Evolutionary conservation across 2,113 vertebrate species (phyloP).

Genomic region (Neofelis nebulosa): DNA sequence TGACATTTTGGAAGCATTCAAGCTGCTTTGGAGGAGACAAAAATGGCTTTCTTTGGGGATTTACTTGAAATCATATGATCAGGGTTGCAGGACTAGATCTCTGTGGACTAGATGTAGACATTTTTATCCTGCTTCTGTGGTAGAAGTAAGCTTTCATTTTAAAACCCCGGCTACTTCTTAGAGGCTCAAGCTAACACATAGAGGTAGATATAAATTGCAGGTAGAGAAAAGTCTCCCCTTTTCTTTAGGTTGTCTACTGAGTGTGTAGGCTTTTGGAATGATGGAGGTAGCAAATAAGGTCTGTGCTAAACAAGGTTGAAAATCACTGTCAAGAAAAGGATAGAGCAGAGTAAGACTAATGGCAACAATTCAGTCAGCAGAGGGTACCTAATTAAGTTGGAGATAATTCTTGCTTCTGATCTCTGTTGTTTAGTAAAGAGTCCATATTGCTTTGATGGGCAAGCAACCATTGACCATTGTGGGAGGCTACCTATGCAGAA

Average conservation of each 20-base stretch:
- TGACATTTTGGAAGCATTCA: background rate
- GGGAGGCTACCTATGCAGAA: background rate
- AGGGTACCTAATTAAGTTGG: background rate
- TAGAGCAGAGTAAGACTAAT: background rate
- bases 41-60: background rate
- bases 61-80: slow-evolving; percentile 40
- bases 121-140: background rate
- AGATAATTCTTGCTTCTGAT: slow-evolving; percentile 45
- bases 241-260: background rate
- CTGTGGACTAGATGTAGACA: background rate
- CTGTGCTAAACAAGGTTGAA: background rate
- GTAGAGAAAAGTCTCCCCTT: background rate
- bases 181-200: background rate
- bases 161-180: background rate
- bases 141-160: slow-evolving; percentile 40
- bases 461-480: background rate
- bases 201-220: background rate
- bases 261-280: background rate
- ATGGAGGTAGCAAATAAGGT: slow-evolving; percentile 57
- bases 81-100: background rate
- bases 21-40: background rate
- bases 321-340: slow-evolving; percentile 15
- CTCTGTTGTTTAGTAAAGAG: slow-evolving; percentile 30
- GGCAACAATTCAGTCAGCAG: background rate
- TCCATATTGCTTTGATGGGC: slow-evolving; percentile 57